Conservation (phyloP, 2,797 vertebrate species). For the Borostomias antarcticus region DNA sequence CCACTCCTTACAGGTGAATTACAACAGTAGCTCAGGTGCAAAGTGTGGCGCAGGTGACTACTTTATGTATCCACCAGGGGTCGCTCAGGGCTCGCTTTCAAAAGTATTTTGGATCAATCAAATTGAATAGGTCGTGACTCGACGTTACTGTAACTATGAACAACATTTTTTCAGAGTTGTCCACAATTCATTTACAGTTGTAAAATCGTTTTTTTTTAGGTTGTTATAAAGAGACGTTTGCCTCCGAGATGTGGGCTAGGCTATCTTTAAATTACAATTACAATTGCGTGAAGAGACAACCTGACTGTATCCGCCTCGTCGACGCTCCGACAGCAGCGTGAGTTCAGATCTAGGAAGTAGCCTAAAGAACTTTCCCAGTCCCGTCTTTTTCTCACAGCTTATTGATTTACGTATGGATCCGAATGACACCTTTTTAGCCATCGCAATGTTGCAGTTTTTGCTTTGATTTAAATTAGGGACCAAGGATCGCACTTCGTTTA, state of each 20-base stretch:
- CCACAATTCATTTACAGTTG: too few relatives aligned
- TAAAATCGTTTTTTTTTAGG: too few relatives aligned
- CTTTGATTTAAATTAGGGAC: not conserved
- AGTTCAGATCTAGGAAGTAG: conserved; percentile 10
- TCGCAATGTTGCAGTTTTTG: not conserved
- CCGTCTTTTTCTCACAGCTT: too few relatives aligned
- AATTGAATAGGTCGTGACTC: too few relatives aligned
- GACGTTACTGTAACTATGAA: too few relatives aligned
- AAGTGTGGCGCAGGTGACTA: conserved; percentile 29
- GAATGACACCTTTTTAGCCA: too few relatives aligned
- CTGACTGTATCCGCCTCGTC: not conserved
- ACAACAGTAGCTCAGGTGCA: not conserved
- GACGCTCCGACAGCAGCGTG: not conserved
- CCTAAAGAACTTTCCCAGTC: not conserved
- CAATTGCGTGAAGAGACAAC: not conserved
- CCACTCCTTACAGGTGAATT: not conserved
- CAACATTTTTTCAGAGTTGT: too few relatives aligned
- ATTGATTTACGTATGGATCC: too few relatives aligned
- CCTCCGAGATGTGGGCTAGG: too few relatives aligned
- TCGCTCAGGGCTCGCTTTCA: not conserved
- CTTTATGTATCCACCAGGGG: not conserved
- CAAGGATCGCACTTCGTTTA: not conserved
- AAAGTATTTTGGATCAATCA: too few relatives aligned
- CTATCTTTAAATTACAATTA: too few relatives aligned
- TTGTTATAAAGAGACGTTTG: too few relatives aligned